These are phyloP conservation scores for Melangyna quadrimaculata DNA, from an alignment of 2,888 invertebrate genomes.

Conservation along the genomic window DNA sequence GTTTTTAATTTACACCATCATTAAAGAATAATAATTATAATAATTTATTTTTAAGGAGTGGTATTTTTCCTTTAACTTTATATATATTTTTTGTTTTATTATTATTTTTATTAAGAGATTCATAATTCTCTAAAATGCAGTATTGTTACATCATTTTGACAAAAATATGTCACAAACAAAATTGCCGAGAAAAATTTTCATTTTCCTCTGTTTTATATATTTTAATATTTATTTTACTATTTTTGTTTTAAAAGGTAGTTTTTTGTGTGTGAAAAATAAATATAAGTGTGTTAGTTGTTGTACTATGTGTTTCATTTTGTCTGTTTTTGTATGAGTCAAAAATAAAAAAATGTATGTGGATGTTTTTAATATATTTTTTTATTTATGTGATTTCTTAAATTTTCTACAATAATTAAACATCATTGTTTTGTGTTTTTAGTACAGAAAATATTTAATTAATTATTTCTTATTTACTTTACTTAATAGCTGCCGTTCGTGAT, in stretches of 20 bases:
- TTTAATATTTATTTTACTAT: background rate
- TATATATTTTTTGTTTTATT: constrained; percentile 37
- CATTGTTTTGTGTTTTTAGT: constrained; percentile 31
- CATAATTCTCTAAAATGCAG: constrained; percentile 73
- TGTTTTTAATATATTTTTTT: background rate
- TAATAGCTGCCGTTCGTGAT: constrained; percentile 66
- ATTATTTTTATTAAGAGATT: constrained; percentile 38
- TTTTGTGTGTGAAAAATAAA: constrained; percentile 17
- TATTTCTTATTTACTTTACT: constrained; percentile 49
- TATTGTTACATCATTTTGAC: constrained; percentile 73
- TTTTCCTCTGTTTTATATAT: constrained; percentile 5
- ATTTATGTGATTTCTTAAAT: constrained; percentile 4
- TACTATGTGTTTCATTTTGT: constrained; percentile 57
- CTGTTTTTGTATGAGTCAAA: background rate
- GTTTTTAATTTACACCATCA: constrained; percentile 73
- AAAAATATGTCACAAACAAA: constrained; percentile 15
- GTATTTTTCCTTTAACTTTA: constrained; percentile 34
- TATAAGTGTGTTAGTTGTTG: constrained; percentile 30
- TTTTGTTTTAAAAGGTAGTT: background rate
- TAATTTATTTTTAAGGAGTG: constrained; percentile 12
- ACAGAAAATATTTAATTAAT: constrained; percentile 70
- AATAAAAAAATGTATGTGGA: constrained; percentile 20
- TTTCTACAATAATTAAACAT: constrained; percentile 13
- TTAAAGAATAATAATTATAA: constrained; percentile 48
- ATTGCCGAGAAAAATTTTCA: background rate